Base-by-base conservation (phyloP, 2,888 invertebrate genomes). In the Lasiommata megera region DNA sequence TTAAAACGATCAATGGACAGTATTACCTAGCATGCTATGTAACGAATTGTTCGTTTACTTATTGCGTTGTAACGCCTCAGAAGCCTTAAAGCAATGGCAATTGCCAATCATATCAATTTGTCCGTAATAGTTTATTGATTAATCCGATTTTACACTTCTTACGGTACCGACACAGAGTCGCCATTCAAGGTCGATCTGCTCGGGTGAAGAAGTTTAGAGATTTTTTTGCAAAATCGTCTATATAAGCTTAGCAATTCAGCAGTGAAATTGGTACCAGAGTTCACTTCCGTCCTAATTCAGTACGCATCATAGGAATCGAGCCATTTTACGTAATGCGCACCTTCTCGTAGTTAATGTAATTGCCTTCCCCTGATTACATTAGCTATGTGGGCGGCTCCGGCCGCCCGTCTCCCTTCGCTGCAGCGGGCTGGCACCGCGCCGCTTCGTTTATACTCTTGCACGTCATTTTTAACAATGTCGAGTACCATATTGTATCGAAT, bases 271-370 rank as follows among this genome's bases (percentile, higher is more conserved):
- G 82, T 88, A 90, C 88, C 88, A 89, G 87, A 87, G 79, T 88
- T 88, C 89, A 90, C 89, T 89, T 90, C 89, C 89, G 89, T 90
- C 89, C 89, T 89, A 88, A 88, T 80, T 88, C 89, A 89, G 87
- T 88, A 88, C 76, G 89, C 89, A 88, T 88, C 83, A 87, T 89
- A 87, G 82, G 85, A 88, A 87, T 89, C 89, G 89, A 90, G 89
- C 89, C 89, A 90, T 90, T 90, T 90, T 89, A 89, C 83, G 89
- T 89, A 89, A 89, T 87, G 87, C 87, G 88, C 88, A 85, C 84
- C 84, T 78, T 80, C 82, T 76, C 74, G 76, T 77, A 82, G 84
- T 80, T 84, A 81, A 83, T 87, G 88, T 85, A 85, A 83, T 85
- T 78, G 72, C 78, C 84, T 87, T 85, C 82, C 88, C 88, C 86